Evolutionary conservation across 2,888 invertebrate species (phyloP).

Genomic region (Norana najaformis): DNA sequence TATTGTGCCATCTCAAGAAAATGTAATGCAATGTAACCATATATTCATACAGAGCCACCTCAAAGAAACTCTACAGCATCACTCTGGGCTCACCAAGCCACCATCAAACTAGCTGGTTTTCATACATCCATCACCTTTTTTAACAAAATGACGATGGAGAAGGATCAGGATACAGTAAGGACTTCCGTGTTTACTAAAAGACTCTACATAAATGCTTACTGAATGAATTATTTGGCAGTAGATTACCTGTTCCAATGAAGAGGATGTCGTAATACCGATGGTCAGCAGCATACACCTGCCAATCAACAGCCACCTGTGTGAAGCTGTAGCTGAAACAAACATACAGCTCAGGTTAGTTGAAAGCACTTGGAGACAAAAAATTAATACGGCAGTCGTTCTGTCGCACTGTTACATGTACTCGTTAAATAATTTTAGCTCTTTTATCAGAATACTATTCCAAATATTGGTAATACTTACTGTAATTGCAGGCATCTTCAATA

Average conservation of each 20-base stretch:
- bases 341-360: not conserved
- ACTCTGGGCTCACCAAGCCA: not conserved
- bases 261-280: constrained; percentile 82
- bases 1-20: not conserved
- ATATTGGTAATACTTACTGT: no score
- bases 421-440: no score
- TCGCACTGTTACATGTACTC: no score
- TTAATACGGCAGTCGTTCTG: no score
- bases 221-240: not conserved
- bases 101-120: not conserved
- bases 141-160: not conserved
- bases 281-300: constrained; percentile 84
- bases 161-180: not conserved
- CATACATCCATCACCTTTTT: not conserved
- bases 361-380: no score
- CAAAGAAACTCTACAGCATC: not conserved
- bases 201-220: not conserved
- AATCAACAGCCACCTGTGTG: constrained; percentile 88
- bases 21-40: not conserved
- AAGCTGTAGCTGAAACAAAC: constrained; percentile 72
- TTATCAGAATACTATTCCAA: no score
- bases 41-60: not conserved
- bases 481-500: no score
- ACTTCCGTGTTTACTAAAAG: not conserved
- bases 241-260: constrained; percentile 84